Conservation (phyloP, 2,797 vertebrate genomes). For the Anguilla anguilla region DNA sequence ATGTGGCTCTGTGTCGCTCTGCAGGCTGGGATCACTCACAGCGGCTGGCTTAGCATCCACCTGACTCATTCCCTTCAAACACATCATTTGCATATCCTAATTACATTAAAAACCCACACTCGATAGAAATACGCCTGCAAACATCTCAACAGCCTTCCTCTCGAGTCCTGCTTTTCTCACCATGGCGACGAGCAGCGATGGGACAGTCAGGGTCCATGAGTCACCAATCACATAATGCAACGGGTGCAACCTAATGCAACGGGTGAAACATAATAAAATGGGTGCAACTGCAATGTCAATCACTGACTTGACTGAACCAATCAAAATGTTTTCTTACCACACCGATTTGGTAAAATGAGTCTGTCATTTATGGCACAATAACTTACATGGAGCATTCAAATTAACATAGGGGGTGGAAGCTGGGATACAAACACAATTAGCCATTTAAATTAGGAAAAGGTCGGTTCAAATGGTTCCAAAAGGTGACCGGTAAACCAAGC, state of each 20-base stretch:
- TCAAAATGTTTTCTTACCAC: no score
- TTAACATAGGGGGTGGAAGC: no score
- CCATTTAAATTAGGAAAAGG: no score
- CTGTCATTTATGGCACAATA: no score
- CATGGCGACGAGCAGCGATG: background rate
- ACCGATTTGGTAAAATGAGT: no score
- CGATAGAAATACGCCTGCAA: background rate
- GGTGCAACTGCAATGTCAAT: no score
- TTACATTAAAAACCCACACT: background rate
- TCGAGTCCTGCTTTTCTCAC: background rate
- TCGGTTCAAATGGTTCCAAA: no score
- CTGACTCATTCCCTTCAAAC: conserved; percentile 4
- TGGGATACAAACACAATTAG: no score
- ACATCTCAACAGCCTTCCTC: background rate
- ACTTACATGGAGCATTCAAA: no score
- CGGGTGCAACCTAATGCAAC: no score
- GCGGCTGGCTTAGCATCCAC: background rate
- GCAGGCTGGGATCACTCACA: background rate
- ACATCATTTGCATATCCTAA: conserved; percentile 15
- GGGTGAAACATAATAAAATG: no score
- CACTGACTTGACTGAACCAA: no score
- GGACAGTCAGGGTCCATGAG: background rate
- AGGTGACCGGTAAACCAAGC: background rate
- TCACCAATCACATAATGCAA: background rate
- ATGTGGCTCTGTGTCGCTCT: background rate